phyloP scores from a whole-genome alignment of 2,888 invertebrate genomes.

The Cryptophagus acutangulus region DNA sequence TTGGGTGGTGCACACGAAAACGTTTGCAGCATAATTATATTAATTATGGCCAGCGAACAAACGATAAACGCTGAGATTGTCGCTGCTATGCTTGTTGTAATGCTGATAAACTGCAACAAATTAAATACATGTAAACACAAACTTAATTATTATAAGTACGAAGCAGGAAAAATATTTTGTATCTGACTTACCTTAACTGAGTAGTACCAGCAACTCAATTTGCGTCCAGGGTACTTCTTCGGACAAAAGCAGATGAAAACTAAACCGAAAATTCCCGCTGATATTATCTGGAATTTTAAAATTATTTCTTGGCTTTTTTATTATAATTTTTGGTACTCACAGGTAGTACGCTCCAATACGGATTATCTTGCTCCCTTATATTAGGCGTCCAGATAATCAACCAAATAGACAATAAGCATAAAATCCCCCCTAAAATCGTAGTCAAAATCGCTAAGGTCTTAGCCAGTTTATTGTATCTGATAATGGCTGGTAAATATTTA shows the following conservation, averaged over 20 bases:
- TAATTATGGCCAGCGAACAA: conserved; percentile 44
- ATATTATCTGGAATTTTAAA: conserved; percentile 39
- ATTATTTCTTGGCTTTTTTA: no score
- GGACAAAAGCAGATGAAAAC: conserved; percentile 46
- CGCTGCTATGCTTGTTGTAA: conserved; percentile 43
- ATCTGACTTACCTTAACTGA: conserved; percentile 42
- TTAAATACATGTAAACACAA: conserved; percentile 6
- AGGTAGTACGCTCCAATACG: conserved; percentile 61
- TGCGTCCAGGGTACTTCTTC: conserved; percentile 46
- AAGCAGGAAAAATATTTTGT: no score
- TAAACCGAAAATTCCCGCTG: conserved; percentile 46
- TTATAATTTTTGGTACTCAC: conserved; percentile 49
- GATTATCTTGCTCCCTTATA: conserved; percentile 56
- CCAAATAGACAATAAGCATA: conserved; percentile 56
- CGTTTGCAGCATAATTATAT: conserved; percentile 42
- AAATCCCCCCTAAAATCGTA: conserved; percentile 52
- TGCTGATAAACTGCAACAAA: conserved; percentile 45
- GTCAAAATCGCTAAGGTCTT: conserved; percentile 50
- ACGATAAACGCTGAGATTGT: conserved; percentile 44
- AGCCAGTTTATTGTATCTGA: conserved; percentile 50
- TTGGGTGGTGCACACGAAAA: conserved; percentile 45
- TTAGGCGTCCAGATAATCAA: conserved; percentile 57
- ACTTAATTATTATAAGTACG: conserved; percentile 7
- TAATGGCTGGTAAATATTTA: conserved; percentile 50
- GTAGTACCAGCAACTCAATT: conserved; percentile 42